phyloP scores from a whole-genome alignment of 2,797 vertebrate species.

The Paguma larvata region DNA sequence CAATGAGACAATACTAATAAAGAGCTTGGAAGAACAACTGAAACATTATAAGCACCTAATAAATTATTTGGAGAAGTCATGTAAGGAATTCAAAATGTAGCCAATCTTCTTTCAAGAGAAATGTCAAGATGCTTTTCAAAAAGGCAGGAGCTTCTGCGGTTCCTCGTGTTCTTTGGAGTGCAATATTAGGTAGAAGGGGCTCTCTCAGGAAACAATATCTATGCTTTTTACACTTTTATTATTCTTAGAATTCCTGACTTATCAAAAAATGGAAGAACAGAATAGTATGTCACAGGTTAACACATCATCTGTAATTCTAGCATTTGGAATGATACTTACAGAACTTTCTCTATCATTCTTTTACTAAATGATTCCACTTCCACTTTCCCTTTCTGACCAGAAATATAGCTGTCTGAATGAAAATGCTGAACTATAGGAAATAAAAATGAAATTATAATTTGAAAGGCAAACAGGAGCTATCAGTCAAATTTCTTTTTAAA shows the following conservation, averaged over 20 bases:
- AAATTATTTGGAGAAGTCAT: not conserved
- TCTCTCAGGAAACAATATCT: constrained; percentile 39
- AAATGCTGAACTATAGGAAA: constrained; percentile 58
- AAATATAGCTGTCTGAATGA: constrained; percentile 50
- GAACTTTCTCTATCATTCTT: constrained; percentile 38
- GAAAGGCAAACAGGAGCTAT: constrained; percentile 52
- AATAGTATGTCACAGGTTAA: constrained; percentile 63
- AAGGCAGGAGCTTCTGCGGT: not conserved
- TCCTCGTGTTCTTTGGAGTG: not conserved
- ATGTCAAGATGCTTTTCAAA: constrained; percentile 32
- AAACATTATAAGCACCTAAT: not conserved
- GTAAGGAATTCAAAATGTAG: not conserved
- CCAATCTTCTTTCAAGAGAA: not conserved
- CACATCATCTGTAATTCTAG: constrained; percentile 61
- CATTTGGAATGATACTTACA: constrained; percentile 42
- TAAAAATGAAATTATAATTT: constrained; percentile 64
- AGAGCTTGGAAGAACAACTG: not conserved
- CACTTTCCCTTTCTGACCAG: constrained; percentile 51
- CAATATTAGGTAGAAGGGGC: not conserved
- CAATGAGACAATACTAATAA: not conserved
- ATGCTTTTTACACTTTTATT: constrained; percentile 46
- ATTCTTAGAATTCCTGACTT: constrained; percentile 62
- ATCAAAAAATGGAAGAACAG: constrained; percentile 36
- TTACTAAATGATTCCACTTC: constrained; percentile 34
- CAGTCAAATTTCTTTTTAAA: constrained; percentile 66